These are phyloP conservation scores for Turnix velox DNA, from an alignment of 2,113 vertebrate genomes.

Conservation along the genomic window DNA sequence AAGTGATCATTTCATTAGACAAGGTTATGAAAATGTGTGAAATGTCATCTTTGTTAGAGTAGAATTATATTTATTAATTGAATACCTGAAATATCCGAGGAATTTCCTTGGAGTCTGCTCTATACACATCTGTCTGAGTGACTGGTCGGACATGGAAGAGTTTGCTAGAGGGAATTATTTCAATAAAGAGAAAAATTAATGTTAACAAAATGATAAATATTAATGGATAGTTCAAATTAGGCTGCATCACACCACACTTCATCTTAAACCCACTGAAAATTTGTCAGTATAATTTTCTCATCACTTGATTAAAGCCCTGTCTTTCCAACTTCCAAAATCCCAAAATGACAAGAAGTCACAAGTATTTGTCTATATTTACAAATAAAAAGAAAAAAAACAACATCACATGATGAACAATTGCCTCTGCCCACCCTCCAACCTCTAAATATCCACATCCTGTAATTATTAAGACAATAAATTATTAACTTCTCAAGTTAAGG, in stretches of 20 bases:
- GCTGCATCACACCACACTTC: background rate
- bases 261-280: background rate
- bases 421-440: background rate
- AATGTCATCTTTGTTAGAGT: background rate
- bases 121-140: slow-evolving; percentile 97
- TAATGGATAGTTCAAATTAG: background rate
- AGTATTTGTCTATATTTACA: background rate
- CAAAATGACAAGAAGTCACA: background rate
- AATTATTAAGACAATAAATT: background rate
- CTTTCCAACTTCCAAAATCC: background rate
- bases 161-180: slow-evolving; percentile 79
- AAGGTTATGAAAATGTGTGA: background rate
- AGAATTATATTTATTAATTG: background rate
- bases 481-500: no score
- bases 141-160: slow-evolving; percentile 97
- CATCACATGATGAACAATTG: background rate
- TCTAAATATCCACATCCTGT: background rate
- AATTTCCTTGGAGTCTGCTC: slow-evolving; percentile 96
- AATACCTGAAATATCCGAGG: slow-evolving; percentile 98
- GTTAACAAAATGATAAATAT: background rate
- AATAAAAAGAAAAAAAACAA: background rate
- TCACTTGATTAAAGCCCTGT: background rate
- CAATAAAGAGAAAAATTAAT: slow-evolving; percentile 22
- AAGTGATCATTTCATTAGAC: background rate
- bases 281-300: background rate